These are phyloP conservation scores for Ciconia maguari DNA, from an alignment of 2,113 vertebrate species.

Conservation along the genomic window DNA sequence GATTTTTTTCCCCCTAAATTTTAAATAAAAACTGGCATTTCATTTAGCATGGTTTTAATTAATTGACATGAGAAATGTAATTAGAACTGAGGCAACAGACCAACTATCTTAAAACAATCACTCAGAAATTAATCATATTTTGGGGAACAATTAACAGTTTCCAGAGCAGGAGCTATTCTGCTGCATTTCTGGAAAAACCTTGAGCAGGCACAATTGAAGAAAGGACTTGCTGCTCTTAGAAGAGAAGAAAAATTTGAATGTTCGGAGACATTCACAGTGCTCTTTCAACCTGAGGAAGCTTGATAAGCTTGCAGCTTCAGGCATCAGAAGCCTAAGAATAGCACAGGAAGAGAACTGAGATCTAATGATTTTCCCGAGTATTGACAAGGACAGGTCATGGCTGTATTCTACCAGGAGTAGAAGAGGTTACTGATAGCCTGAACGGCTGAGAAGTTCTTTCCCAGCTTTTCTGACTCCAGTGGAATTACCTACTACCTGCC, in stretches of 20 bases:
- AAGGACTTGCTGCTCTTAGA: not conserved
- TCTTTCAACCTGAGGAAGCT: not conserved
- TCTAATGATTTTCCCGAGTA: not conserved
- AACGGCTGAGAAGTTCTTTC: not conserved
- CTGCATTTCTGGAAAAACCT: not conserved
- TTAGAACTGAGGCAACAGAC: conserved; percentile 35
- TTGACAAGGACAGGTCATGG: not conserved
- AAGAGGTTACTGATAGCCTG: not conserved
- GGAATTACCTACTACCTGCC: not conserved
- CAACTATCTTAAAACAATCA: not conserved
- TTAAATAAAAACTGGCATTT: conserved; percentile 68
- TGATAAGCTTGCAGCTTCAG: not conserved
- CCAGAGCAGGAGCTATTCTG: not conserved
- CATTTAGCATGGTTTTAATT: conserved; percentile 69
- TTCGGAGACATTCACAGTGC: not conserved
- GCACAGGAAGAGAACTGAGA: not conserved
- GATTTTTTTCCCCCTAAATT: not conserved
- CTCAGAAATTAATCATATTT: not conserved
- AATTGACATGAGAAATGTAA: conserved; percentile 66
- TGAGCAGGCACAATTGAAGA: not conserved
- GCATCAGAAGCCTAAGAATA: not conserved
- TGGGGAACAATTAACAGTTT: not conserved
- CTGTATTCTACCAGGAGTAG: not conserved
- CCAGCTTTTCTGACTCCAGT: not conserved
- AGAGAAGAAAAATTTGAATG: not conserved